A percentile compares a stretch with the other conserved stretches of the same genome.
These are phyloP conservation scores for Ecliptopera silaceata DNA, from an alignment of 2,888 invertebrate species.

Conservation along the genomic window DNA sequence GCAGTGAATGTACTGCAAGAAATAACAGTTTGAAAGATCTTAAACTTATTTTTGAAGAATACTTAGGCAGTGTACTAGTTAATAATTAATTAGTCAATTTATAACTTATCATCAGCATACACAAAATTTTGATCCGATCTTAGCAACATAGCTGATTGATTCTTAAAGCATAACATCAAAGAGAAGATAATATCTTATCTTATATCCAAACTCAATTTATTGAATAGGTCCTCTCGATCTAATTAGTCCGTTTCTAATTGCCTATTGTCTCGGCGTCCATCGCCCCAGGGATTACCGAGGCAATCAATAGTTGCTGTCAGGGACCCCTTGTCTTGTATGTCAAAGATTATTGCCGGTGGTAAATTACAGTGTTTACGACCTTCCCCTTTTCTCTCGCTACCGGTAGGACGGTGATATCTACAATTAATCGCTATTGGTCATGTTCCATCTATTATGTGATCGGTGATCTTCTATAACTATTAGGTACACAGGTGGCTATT, in stretches of 20 bases:
- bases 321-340: conserved; percentile 56
- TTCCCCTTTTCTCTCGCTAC: conserved; percentile 27
- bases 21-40: neutral
- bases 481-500: neutral
- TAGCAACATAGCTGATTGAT: neutral
- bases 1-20: neutral
- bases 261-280: conserved; percentile 45
- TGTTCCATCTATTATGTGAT: conserved; percentile 35
- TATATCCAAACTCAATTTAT: conserved; percentile 29
- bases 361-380: conserved; percentile 56
- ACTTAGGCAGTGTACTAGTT: no score
- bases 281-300: conserved; percentile 46
- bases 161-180: conserved; percentile 11
- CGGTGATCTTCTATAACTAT: conserved; percentile 16
- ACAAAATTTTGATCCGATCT: neutral
- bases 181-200: conserved; percentile 5
- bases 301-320: conserved; percentile 55
- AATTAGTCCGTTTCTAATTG: conserved; percentile 51
- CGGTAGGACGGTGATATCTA: conserved; percentile 28
- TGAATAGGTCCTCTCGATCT: conserved; percentile 32
- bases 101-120: no score
- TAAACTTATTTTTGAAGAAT: neutral
- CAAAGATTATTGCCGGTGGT: conserved; percentile 56
- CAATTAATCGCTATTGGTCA: conserved; percentile 35
- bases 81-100: no score